Percentiles rank a stretch among this genome's conserved stretches.
Evolutionary conservation across 2,888 invertebrate species (phyloP).

Genomic region (Drosophila pseudotakahashii): DNA sequence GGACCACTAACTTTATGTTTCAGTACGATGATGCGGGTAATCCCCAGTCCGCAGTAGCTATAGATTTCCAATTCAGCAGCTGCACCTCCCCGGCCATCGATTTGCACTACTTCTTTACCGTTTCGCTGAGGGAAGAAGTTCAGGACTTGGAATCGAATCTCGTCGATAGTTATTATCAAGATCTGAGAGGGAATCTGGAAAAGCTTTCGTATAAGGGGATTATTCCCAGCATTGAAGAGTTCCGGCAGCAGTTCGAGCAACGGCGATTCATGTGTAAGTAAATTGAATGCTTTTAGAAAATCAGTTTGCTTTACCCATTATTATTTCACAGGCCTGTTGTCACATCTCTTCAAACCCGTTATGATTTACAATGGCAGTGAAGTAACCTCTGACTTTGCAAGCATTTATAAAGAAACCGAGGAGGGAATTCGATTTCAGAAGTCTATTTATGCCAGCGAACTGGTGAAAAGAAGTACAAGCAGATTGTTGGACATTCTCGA

Average conservation of each 20-base stretch:
- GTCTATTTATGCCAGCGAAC: constrained; percentile 66
- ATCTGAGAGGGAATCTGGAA: constrained; percentile 46
- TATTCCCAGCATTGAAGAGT: constrained; percentile 63
- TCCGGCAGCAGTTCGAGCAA: constrained; percentile 50
- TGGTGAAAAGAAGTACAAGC: constrained; percentile 67
- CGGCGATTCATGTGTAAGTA: constrained; percentile 53
- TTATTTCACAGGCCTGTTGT: constrained; percentile 48
- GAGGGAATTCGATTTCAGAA: constrained; percentile 70
- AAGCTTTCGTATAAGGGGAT: constrained; percentile 40
- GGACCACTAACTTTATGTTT: constrained; percentile 79
- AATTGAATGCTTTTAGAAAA: fast-evolving
- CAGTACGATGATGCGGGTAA: constrained; percentile 51
- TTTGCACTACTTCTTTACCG: constrained; percentile 76
- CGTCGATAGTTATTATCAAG: constrained; percentile 66
- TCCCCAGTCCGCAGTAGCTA: constrained; percentile 61
- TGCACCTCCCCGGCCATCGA: constrained; percentile 72
- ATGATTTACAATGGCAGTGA: constrained; percentile 71
- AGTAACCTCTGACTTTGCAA: constrained; percentile 70
- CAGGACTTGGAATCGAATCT: constrained; percentile 64
- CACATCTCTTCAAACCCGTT: constrained; percentile 73
- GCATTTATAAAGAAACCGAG: constrained; percentile 73
- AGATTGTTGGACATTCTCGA: constrained; percentile 75
- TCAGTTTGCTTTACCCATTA: not conserved
- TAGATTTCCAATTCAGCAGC: constrained; percentile 78
- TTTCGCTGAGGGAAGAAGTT: constrained; percentile 70